phyloP scores from a whole-genome alignment of 2,797 vertebrate genomes.

The Phylloscopus collybita region DNA sequence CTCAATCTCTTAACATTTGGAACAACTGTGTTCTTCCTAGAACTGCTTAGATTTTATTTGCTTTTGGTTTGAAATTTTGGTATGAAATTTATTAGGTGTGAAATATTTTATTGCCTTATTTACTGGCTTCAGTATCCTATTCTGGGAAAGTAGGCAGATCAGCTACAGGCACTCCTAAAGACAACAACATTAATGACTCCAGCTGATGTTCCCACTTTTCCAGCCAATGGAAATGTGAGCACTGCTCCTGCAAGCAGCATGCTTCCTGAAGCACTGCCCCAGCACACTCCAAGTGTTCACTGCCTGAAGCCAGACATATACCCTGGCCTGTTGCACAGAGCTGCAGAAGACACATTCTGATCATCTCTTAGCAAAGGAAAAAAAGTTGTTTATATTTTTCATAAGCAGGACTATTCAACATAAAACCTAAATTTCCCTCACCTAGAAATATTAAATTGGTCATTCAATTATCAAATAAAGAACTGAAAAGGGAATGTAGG shows the following conservation, averaged over 20 bases:
- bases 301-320: not conserved
- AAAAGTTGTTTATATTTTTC: not conserved
- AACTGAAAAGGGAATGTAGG: not conserved
- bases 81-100: constrained; percentile 52
- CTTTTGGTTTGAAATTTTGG: not conserved
- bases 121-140: constrained; percentile 18
- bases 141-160: constrained; percentile 31
- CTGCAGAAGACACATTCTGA: not conserved
- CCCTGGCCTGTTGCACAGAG: not conserved
- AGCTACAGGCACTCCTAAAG: constrained; percentile 20
- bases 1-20: not conserved
- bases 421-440: not conserved
- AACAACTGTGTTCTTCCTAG: not conserved
- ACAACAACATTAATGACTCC: constrained; percentile 49
- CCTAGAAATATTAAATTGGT: not conserved
- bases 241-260: not conserved
- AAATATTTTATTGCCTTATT: constrained; percentile 53
- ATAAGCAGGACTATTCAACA: not conserved
- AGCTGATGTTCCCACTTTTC: constrained; percentile 48
- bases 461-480: not conserved
- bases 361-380: not conserved
- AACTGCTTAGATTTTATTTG: constrained; percentile 14
- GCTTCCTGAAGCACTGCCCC: constrained; percentile 11
- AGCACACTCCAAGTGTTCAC: not conserved
- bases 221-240: constrained; percentile 39